Percentiles rank a stretch among this genome's conserved stretches.
Evolutionary conservation across 2,888 invertebrate species (phyloP).

Genomic region (Drosophila suboccidentalis): DNA sequence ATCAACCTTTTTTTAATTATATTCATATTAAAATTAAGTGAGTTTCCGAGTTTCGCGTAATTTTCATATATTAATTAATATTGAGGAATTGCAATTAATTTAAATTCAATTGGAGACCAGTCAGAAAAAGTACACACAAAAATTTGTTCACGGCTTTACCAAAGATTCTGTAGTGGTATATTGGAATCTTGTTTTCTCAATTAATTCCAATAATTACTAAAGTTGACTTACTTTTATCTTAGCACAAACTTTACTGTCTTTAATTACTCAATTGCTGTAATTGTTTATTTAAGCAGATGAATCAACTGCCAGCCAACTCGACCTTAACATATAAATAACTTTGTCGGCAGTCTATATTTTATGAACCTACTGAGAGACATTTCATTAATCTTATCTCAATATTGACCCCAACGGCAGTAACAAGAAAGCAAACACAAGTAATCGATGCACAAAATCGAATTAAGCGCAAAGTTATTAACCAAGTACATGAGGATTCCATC

Average conservation of each 20-base stretch:
- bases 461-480: constrained; percentile 21
- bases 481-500: constrained; percentile 25
- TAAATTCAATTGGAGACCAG: no score
- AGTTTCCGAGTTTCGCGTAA: no score
- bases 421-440: constrained; percentile 17
- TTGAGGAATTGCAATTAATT: no score
- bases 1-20: background rate
- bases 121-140: no score
- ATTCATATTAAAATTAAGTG: background rate
- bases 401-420: constrained; percentile 1
- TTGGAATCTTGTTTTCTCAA: no score
- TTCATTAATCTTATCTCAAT: constrained; percentile 25
- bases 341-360: constrained; percentile 10
- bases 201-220: no score
- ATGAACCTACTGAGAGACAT: constrained; percentile 14
- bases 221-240: background rate
- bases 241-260: background rate
- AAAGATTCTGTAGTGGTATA: no score
- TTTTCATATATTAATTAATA: no score
- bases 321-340: constrained; percentile 4
- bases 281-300: constrained; percentile 6
- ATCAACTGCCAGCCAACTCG: background rate
- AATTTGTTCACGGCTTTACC: no score
- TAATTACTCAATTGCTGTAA: constrained; percentile 7
- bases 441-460: constrained; percentile 53